phyloP scores from a whole-genome alignment of 2,888 invertebrate species.

The Dolichopus griseipennis region DNA sequence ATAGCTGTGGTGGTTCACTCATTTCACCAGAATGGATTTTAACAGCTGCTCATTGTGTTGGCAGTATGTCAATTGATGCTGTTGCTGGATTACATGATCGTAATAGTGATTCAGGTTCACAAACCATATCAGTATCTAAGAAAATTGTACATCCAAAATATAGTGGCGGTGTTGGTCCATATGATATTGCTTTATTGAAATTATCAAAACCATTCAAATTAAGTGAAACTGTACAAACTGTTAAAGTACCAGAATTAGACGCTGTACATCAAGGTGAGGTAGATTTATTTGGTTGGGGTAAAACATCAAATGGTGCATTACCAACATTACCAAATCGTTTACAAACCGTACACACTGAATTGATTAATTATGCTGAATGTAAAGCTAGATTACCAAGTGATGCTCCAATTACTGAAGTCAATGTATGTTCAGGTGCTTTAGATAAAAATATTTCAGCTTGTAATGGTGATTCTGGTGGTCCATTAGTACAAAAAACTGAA shows the following conservation, averaged over 20 bases:
- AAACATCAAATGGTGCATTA: slow-evolving; percentile 22
- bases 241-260: slow-evolving; percentile 35
- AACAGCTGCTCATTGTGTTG: slow-evolving; percentile 41
- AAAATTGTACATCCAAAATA: slow-evolving; percentile 34
- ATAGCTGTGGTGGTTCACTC: slow-evolving; percentile 45
- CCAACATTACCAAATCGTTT: slow-evolving; percentile 29
- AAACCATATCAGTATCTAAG: slow-evolving; percentile 31
- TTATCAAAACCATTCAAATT: slow-evolving; percentile 30
- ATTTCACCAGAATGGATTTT: slow-evolving; percentile 38
- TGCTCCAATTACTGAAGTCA: slow-evolving; percentile 33
- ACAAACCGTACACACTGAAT: slow-evolving; percentile 32
- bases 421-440: slow-evolving; percentile 45
- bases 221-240: slow-evolving; percentile 34
- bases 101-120: slow-evolving; percentile 26
- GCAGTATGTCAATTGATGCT: slow-evolving; percentile 28
- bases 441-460: slow-evolving; percentile 43
- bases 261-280: slow-evolving; percentile 30
- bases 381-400: slow-evolving; percentile 25
- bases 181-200: slow-evolving; percentile 49
- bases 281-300: slow-evolving; percentile 45
- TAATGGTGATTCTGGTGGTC: slow-evolving; percentile 41
- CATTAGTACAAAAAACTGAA: slow-evolving; percentile 30
- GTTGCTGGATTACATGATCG: slow-evolving; percentile 43
- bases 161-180: slow-evolving; percentile 42
- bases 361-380: slow-evolving; percentile 31